A percentile compares a stretch with the other conserved stretches of the same genome.
phyloP scores from a whole-genome alignment of 1,140 invertebrate species.

The Drosophila orosa region DNA sequence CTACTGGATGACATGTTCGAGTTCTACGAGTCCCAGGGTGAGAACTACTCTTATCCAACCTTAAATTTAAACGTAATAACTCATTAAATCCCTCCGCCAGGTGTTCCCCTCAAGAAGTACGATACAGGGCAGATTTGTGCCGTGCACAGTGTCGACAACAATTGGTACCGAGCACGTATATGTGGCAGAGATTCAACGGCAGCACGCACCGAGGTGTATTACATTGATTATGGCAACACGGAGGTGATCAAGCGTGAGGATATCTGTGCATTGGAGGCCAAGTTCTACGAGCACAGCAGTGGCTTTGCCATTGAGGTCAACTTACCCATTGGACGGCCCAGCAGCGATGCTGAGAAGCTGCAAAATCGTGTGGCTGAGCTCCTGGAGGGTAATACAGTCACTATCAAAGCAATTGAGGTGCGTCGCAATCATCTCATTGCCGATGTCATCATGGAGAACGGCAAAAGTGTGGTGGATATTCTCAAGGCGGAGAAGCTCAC shows the following conservation, averaged over 20 bases:
- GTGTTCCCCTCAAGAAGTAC: constrained; percentile 51
- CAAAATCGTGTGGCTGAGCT: constrained; percentile 34
- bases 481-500: constrained; percentile 61
- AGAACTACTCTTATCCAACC: not conserved
- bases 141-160: constrained; percentile 86
- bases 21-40: constrained; percentile 86
- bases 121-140: constrained; percentile 86
- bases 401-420: constrained; percentile 70
- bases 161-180: constrained; percentile 89
- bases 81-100: constrained; percentile 10
- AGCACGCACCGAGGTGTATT: constrained; percentile 86
- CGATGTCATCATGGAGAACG: constrained; percentile 52
- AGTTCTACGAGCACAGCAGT: constrained; percentile 85
- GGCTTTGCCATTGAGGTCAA: constrained; percentile 85
- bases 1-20: constrained; percentile 86
- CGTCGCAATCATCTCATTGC: constrained; percentile 80
- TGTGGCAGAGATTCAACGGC: constrained; percentile 82
- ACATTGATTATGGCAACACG: constrained; percentile 91
- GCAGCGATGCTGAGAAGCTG: constrained; percentile 52
- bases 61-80: not conserved
- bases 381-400: constrained; percentile 68
- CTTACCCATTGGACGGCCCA: constrained; percentile 67
- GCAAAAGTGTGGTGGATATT: constrained; percentile 55
- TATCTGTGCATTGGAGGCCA: constrained; percentile 85
- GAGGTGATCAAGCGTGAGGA: constrained; percentile 85